Conservation (phyloP, 1,140 invertebrate species). For the Magallana ariakensis region DNA sequence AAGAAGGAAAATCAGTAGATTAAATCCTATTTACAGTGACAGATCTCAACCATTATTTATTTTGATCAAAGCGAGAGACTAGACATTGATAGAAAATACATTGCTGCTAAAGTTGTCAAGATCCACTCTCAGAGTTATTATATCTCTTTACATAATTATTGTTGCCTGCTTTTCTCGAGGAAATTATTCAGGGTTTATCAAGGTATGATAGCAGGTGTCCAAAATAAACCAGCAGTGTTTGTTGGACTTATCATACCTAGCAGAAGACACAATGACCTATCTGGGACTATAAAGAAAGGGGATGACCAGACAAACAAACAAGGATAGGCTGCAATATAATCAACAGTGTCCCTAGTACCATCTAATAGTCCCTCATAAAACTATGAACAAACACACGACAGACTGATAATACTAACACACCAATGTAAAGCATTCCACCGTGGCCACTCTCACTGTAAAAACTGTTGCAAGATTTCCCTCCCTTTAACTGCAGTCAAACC, state of each 20-base stretch:
- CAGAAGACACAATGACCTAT: slow-evolving; percentile 15
- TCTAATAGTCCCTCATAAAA: slow-evolving; percentile 3
- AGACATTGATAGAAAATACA: background rate
- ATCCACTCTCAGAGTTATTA: background rate
- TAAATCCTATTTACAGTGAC: slow-evolving; percentile 1
- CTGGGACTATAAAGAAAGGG: slow-evolving; percentile 12
- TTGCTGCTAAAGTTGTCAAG: slow-evolving; percentile 1
- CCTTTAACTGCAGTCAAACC: background rate
- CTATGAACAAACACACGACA: background rate
- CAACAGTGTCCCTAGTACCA: background rate
- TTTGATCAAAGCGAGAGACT: background rate
- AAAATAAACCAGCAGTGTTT: slow-evolving; percentile 2
- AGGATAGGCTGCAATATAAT: slow-evolving; percentile 2
- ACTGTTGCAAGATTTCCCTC: background rate
- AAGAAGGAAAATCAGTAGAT: background rate
- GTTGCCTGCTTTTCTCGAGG: background rate
- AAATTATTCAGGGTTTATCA: background rate
- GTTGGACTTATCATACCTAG: slow-evolving; percentile 16
- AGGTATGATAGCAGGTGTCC: slow-evolving; percentile 30
- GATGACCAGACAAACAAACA: slow-evolving; percentile 19
- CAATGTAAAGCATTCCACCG: slow-evolving; percentile 1
- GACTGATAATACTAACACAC: background rate
- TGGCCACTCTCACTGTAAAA: background rate
- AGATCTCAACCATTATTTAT: slow-evolving; percentile 26
- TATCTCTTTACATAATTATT: slow-evolving; percentile 24